Base-by-base conservation (phyloP, 2,797 vertebrate genomes). In the Trichosurus vulpecula region DNA sequence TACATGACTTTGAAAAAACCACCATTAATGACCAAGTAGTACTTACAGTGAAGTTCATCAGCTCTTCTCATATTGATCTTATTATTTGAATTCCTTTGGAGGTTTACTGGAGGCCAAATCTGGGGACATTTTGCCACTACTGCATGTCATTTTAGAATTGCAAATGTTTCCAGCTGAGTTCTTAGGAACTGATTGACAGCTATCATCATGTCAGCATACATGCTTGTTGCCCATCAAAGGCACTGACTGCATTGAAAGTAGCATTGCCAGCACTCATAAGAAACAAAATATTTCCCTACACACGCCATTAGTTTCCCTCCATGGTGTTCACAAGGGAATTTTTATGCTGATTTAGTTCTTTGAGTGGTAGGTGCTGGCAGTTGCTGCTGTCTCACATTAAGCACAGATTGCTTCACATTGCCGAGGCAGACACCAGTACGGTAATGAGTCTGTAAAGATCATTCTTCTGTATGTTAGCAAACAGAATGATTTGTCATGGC, bases 121-220 rank as follows among this genome's bases (percentile, higher is more conserved):
- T n/a, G 31, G 74, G 56, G 87, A 35, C 0, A 0, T 91, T 90
- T 94, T 93, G 90, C n/a, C 8, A 12, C 56, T 54, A 13, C 27
- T 25, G 5, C 35, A 14, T 95, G 90, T 93, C 0, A 1, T 90
- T 66, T 95, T 94, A 90, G 81, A 56, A 95, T 66, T 94, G 58
- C 91, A 47, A 93, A 92, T 52, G 92, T 54, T 74, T 55, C 41
- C 74, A 81, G 27, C 74, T 25, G 41, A 81, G 22, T 47, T 81
- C 41, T 81, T 47, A 47, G n/a, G 54, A 91, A 5, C 47, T 96
- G 97, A 97, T 93, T 87, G 97, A 95, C 96, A 97, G 93, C 94
- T 47, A 58, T 94, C 94, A 95, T 53, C 41, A 0, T 57, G 30
- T 93, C 52, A 53, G n/a, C 66, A 30, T 66, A 91, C 30, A 31